A percentile compares a stretch with the other conserved stretches of the same genome.
These are phyloP conservation scores for Morpho achilles DNA, from an alignment of 2,888 invertebrate genomes.

Conservation along the genomic window DNA sequence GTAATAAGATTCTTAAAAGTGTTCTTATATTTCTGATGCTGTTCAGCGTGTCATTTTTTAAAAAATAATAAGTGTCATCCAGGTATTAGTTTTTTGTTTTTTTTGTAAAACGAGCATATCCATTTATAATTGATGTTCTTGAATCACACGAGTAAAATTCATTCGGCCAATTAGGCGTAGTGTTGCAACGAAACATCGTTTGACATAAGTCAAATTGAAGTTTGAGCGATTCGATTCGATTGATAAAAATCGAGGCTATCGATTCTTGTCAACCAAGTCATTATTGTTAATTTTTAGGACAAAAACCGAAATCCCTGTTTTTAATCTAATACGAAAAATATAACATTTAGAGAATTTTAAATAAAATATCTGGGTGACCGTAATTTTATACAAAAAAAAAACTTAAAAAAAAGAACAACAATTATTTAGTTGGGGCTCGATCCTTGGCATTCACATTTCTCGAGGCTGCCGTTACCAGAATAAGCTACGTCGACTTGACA, in stretches of 20 bases:
- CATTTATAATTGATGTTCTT: slow-evolving; percentile 16
- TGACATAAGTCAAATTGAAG: slow-evolving; percentile 73
- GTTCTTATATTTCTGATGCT: too few relatives aligned
- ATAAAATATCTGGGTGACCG: too few relatives aligned
- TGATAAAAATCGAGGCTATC: slow-evolving; percentile 71
- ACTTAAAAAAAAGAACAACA: too few relatives aligned
- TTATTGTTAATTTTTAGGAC: slow-evolving; percentile 21
- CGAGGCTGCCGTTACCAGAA: too few relatives aligned
- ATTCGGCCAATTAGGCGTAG: slow-evolving; percentile 70
- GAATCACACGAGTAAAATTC: slow-evolving; percentile 61
- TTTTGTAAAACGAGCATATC: slow-evolving; percentile 12
- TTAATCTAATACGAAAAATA: not conserved
- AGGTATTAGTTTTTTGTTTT: not conserved
- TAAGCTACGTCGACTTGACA: too few relatives aligned
- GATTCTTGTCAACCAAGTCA: slow-evolving; percentile 52
- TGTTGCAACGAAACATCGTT: slow-evolving; percentile 76
- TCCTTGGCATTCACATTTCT: too few relatives aligned
- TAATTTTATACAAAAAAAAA: too few relatives aligned
- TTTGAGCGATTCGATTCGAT: slow-evolving; percentile 66
- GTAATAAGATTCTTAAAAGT: too few relatives aligned
- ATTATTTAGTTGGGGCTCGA: too few relatives aligned
- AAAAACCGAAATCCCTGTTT: not conserved
- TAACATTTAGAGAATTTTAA: not conserved
- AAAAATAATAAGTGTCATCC: too few relatives aligned
- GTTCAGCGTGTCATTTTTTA: too few relatives aligned